Conservation (phyloP, 2,113 vertebrate genomes). For the Bostrychus sinensis region DNA sequence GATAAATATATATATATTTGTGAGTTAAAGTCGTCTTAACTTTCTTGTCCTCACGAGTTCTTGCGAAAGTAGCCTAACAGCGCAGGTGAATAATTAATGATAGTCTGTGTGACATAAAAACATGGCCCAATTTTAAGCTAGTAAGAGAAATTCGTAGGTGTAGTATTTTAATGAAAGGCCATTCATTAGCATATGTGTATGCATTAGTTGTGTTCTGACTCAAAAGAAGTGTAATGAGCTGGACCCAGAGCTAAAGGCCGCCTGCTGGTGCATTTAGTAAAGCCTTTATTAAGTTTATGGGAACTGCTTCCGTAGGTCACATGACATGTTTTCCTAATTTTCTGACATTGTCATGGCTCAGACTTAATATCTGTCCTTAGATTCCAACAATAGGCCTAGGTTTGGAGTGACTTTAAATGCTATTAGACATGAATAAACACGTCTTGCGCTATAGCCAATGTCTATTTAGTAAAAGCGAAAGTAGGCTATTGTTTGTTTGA, state of each 20-base stretch:
- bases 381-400: no score
- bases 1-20: no score
- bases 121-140: not conserved
- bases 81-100: no score
- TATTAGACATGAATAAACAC: not conserved
- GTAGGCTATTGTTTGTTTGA: no score
- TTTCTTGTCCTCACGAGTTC: no score
- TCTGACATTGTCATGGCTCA: constrained; percentile 1
- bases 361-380: no score
- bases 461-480: not conserved
- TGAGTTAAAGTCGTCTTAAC: no score
- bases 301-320: not conserved
- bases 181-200: not conserved
- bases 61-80: no score
- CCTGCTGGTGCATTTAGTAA: not conserved
- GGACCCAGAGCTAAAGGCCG: not conserved
- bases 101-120: no score
- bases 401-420: not conserved
- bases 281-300: not conserved
- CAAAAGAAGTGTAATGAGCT: not conserved
- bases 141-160: no score
- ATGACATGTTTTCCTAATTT: constrained; percentile 2
- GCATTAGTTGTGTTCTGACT: not conserved
- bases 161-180: not conserved
- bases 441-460: not conserved